These are phyloP conservation scores for Parthenolecanium corni DNA, from an alignment of 2,888 invertebrate genomes.

Conservation along the genomic window DNA sequence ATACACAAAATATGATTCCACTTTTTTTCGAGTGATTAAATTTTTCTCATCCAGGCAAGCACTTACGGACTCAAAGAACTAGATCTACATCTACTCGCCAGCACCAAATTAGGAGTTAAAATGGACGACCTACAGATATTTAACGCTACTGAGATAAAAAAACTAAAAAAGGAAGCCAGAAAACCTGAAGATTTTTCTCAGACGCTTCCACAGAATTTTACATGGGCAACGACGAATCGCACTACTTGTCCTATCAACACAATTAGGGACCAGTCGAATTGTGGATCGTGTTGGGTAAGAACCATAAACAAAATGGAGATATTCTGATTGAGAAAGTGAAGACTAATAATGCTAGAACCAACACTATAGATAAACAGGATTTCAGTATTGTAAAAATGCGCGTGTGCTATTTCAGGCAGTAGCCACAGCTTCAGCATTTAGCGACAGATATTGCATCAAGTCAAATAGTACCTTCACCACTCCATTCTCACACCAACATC, in stretches of 20 bases:
- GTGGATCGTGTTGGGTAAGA: constrained; percentile 10
- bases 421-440: constrained; percentile 27
- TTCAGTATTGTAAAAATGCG: too few relatives aligned
- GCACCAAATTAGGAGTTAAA: background rate
- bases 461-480: constrained; percentile 10
- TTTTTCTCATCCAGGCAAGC: constrained; percentile 2
- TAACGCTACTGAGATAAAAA: too few relatives aligned
- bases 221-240: too few relatives aligned
- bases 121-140: too few relatives aligned
- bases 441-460: constrained; percentile 30
- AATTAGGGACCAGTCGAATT: constrained; percentile 10
- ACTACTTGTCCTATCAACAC: background rate
- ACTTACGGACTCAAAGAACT: background rate
- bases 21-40: too few relatives aligned
- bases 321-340: background rate
- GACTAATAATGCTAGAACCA: too few relatives aligned
- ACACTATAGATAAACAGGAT: too few relatives aligned
- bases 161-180: background rate
- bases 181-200: background rate
- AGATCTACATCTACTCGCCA: background rate
- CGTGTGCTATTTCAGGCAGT: constrained; percentile 29
- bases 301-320: constrained; percentile 2
- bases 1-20: too few relatives aligned
- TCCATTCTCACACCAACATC: constrained; percentile 22
- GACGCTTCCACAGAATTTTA: background rate